phyloP scores from a whole-genome alignment of 2,113 vertebrate species.

The Ceuthmochares aereus region DNA sequence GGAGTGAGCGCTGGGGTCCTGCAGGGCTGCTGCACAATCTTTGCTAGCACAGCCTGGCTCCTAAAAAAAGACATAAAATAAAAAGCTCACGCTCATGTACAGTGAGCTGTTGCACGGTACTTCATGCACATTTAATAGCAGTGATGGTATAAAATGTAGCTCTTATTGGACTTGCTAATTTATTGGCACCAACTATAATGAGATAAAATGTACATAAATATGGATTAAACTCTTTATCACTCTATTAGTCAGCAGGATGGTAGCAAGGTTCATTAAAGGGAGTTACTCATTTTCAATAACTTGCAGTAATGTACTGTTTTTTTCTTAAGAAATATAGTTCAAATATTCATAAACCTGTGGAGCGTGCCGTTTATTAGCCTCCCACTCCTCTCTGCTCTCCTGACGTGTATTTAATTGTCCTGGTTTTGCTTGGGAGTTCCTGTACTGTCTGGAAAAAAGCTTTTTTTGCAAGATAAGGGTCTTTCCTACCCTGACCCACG shows the following conservation, averaged over 20 bases:
- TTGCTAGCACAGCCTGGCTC: background rate
- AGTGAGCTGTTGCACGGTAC: background rate
- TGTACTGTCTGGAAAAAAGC: background rate
- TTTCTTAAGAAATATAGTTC: background rate
- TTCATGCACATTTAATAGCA: background rate
- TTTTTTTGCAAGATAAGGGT: background rate
- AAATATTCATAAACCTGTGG: background rate
- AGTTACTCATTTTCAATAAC: background rate
- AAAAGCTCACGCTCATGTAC: background rate
- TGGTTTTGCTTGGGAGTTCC: background rate
- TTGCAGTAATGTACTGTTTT: background rate
- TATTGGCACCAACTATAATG: background rate
- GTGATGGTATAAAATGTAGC: background rate
- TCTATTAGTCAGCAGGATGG: conserved; percentile 2
- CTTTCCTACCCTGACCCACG: background rate
- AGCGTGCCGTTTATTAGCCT: background rate
- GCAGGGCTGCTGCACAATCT: background rate
- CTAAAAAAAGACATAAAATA: background rate
- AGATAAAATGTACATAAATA: conserved; percentile 28
- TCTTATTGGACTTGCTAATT: conserved; percentile 32
- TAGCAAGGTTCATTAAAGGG: conserved; percentile 27
- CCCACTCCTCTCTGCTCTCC: background rate
- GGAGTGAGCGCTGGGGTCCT: background rate
- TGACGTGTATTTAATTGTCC: background rate
- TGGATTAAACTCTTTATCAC: conserved; percentile 27